A percentile compares a stretch with the other conserved stretches of the same genome.
These are phyloP conservation scores for Prionace glauca DNA, from an alignment of 2,797 vertebrate genomes.

Conservation along the genomic window DNA sequence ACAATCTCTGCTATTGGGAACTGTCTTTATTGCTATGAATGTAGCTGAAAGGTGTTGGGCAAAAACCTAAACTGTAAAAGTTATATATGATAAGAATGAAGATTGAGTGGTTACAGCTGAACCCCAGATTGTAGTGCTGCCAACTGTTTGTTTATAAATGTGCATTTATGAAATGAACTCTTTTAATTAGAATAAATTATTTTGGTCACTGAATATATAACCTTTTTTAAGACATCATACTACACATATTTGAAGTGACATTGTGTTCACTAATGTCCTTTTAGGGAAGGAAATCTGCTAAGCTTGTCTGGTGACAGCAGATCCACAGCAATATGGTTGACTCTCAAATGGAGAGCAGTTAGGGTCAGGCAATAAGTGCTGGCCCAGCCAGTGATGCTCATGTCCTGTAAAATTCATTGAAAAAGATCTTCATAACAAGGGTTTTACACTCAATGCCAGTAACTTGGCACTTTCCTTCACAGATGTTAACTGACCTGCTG, in stretches of 20 bases:
- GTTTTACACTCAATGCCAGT: neutral
- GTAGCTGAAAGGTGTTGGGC: neutral
- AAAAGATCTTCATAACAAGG: neutral
- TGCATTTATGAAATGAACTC: neutral
- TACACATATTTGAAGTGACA: neutral
- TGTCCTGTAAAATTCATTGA: no score
- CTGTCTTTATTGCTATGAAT: neutral
- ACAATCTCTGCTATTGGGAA: neutral
- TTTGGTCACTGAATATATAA: neutral
- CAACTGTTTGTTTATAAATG: neutral
- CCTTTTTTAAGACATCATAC: neutral
- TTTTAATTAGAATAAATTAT: neutral
- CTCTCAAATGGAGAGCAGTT: no score
- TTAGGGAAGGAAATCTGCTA: no score
- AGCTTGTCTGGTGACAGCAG: no score
- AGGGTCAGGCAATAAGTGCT: no score
- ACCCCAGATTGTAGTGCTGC: neutral
- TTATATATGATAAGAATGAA: neutral
- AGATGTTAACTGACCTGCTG: neutral
- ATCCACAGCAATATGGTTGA: no score
- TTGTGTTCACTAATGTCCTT: neutral
- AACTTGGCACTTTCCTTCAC: neutral
- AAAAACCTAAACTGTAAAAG: neutral
- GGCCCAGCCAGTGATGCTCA: no score
- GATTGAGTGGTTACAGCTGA: neutral